Evolutionary conservation across 2,113 vertebrate species (phyloP).

Genomic region (Mus spicilegus): DNA sequence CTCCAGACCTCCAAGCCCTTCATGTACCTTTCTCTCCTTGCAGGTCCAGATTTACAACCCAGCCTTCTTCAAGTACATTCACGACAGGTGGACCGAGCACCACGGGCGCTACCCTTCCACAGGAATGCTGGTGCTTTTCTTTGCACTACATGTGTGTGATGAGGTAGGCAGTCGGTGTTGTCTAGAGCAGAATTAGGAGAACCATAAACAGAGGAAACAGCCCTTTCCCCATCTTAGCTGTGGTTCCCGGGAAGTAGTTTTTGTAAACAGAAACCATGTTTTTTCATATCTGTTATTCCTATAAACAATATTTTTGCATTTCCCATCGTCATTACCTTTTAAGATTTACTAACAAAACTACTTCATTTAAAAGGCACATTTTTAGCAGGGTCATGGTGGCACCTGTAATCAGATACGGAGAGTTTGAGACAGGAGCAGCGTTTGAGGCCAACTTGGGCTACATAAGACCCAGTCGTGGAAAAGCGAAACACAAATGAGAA

Average conservation of each 20-base stretch:
- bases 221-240: not conserved
- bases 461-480: not conserved
- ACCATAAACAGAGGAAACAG: not conserved
- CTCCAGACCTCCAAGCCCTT: not conserved
- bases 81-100: conserved; percentile 96
- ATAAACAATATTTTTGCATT: not conserved
- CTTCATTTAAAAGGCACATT: conserved; percentile 28
- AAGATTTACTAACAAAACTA: conserved; percentile 39
- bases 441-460: not conserved
- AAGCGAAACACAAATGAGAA: not conserved
- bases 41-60: conserved; percentile 99
- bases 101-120: conserved; percentile 99
- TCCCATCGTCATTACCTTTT: not conserved
- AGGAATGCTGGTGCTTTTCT: conserved; percentile 98
- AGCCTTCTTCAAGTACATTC: conserved; percentile 99
- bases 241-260: not conserved
- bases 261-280: conserved; percentile 29
- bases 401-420: not conserved
- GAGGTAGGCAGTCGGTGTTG: conserved; percentile 88
- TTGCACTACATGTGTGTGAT: conserved; percentile 96
- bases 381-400: not conserved
- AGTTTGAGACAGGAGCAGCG: not conserved
- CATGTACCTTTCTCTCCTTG: not conserved
- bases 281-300: not conserved
- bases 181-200: not conserved